phyloP scores from a whole-genome alignment of 1,140 invertebrate genomes.

The Druon quercuslanigerum region DNA sequence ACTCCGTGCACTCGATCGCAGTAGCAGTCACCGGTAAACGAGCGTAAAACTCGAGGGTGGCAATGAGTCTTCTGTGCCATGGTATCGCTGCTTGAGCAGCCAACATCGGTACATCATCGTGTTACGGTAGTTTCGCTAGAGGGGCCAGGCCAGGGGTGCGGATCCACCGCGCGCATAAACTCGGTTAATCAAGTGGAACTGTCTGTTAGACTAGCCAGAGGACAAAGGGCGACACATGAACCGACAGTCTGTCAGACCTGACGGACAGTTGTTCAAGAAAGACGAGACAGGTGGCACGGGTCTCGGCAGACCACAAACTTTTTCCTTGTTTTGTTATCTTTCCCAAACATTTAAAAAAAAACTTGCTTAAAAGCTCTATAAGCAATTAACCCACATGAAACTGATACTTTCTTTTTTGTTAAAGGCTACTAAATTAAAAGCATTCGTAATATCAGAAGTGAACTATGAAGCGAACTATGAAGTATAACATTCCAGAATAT shows the following conservation, averaged over 20 bases:
- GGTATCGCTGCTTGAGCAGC: constrained; percentile 35
- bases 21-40: constrained; percentile 51
- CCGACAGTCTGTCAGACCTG: constrained; percentile 44
- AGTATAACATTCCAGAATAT: too few species aligned
- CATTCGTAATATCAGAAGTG: too few species aligned
- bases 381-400: not conserved
- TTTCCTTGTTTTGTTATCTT: constrained; percentile 12
- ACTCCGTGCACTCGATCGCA: not conserved
- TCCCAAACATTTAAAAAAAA: constrained; percentile 1
- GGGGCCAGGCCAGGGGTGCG: constrained; percentile 40
- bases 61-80: constrained; percentile 37
- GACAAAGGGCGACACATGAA: constrained; percentile 54
- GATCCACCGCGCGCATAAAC: constrained; percentile 67
- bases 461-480: too few species aligned
- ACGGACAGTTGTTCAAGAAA: constrained; percentile 50
- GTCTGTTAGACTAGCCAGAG: constrained; percentile 55
- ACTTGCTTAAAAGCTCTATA: not conserved
- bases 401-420: constrained; percentile 25
- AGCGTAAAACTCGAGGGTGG: constrained; percentile 57
- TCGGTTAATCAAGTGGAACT: constrained; percentile 73
- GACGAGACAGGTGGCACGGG: constrained; percentile 62
- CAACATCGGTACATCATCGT: not conserved
- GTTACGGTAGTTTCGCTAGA: constrained; percentile 45
- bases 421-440: not conserved
- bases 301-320: constrained; percentile 3